Evolutionary conservation across 2,113 vertebrate species (phyloP).

Genomic region (Melanocharis versteri): DNA sequence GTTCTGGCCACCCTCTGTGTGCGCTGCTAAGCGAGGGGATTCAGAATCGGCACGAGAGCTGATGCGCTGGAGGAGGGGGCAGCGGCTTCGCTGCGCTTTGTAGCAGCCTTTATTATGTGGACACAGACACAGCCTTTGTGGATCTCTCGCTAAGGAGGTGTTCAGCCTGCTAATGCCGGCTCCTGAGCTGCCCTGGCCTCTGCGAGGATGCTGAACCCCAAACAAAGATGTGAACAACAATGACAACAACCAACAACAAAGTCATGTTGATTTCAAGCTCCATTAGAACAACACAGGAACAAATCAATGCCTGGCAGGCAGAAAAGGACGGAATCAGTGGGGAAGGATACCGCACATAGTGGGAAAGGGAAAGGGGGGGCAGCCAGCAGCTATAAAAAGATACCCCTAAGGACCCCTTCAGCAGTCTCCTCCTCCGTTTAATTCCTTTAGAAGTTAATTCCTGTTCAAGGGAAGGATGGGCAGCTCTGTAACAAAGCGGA

Average conservation of each 20-base stretch:
- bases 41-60: neutral
- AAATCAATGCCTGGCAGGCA: constrained; percentile 68
- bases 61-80: neutral
- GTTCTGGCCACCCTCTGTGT: neutral
- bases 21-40: neutral
- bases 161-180: neutral
- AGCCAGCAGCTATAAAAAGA: constrained; percentile 51
- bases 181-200: constrained; percentile 5
- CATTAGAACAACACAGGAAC: constrained; percentile 60
- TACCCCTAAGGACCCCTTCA: constrained; percentile 49
- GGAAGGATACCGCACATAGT: constrained; percentile 23
- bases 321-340: constrained; percentile 52
- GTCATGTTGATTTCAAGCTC: constrained; percentile 68
- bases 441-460: constrained; percentile 60
- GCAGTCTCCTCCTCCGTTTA: constrained; percentile 43
- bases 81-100: neutral
- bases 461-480: constrained; percentile 38
- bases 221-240: constrained; percentile 51
- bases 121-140: neutral
- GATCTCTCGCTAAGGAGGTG: neutral
- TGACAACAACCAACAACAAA: constrained; percentile 45
- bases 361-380: neutral
- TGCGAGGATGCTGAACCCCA: constrained; percentile 25
- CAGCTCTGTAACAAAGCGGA: constrained; percentile 53
- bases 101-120: neutral